Percentiles rank a stretch among this genome's conserved stretches.
phyloP scores from a whole-genome alignment of 2,888 invertebrate species.

The Diplolepis rosae region DNA sequence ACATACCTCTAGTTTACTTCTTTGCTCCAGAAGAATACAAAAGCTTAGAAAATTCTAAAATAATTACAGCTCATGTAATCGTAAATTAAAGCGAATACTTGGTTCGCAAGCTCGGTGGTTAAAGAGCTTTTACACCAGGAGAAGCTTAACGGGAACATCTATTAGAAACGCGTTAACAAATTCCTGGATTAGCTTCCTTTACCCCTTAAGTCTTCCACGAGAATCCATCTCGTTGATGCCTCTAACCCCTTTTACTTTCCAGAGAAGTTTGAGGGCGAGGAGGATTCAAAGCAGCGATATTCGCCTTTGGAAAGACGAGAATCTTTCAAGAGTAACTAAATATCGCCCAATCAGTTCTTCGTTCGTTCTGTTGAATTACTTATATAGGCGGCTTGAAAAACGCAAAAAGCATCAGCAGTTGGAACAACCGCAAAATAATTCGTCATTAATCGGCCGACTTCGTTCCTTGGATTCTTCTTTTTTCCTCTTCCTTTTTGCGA shows the following conservation, averaged over 20 bases:
- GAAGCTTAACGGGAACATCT: conserved; percentile 56
- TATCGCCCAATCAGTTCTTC: neutral
- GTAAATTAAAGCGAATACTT: neutral
- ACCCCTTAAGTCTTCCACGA: conserved; percentile 33
- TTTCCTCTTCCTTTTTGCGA: neutral
- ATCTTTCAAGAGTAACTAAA: neutral
- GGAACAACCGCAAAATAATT: conserved; percentile 1
- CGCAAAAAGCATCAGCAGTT: neutral
- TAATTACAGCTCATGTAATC: neutral
- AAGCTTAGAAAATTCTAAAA: neutral
- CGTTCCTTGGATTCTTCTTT: neutral
- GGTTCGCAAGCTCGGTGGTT: conserved; percentile 30
- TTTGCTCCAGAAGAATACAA: neutral
- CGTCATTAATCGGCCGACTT: neutral
- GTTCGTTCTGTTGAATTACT: conserved; percentile 1
- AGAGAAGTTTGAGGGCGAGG: conserved; percentile 82
- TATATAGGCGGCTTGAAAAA: conserved; percentile 5
- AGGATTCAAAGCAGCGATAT: neutral
- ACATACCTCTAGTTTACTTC: neutral
- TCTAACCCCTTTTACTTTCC: conserved; percentile 89
- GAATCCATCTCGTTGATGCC: conserved; percentile 79
- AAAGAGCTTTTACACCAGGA: conserved; percentile 32
- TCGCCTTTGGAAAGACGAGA: neutral
- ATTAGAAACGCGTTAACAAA: conserved; percentile 70
- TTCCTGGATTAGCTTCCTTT: conserved; percentile 61